Evolutionary conservation across 2,113 vertebrate genomes (phyloP), one percentile per base, ranked within the genome.

Genomic region (Paracyprichromis sp.): DNA sequence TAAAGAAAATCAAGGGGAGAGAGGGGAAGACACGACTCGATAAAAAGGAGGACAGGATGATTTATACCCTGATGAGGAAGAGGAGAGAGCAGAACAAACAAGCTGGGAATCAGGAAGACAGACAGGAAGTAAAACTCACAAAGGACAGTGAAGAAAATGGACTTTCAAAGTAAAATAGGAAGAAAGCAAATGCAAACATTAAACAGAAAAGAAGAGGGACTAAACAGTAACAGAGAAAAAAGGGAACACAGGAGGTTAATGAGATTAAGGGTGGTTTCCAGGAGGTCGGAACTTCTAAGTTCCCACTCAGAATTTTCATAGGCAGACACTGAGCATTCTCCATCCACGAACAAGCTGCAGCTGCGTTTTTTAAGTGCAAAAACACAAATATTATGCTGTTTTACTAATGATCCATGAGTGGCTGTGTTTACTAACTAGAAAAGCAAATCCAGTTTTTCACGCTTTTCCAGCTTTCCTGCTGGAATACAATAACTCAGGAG

Each of bases 11-110:
- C 36, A 1, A 69, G 11, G 31, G 34, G 34, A 63, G 59, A 66
- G 0, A 66, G 31, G 63, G 63, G 7, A 40, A 9, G 2, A 69
- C 11, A 6, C 7, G 4, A 69, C 63, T 69, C 0, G 2, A 69
- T 40, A 69, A 40, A 69, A 8, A 69, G 8, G 7, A 69, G 7
- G 63, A 69, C 19, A 38, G 34, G 61, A 38, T 12, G 4, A 40
- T 69, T 4, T 69, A 40, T 21, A 40, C 36, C 19, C 36, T 40
- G 63, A 69, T 40, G 36, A 40, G n/a, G 12, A 69, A 40, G 2
- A 40, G 63, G 36, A 69, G n/a, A 40, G n/a, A 40, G n/a, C 19
- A 69, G 0, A 69, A 19, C 19, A 13, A 69, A 21, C 34, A 69
- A 38, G 10, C 61, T 38, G 61, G 61, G 61, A 66, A 21, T 66